Evolutionary conservation across 2,113 vertebrate genomes (phyloP).

Genomic region (Chionodraco myersi): DNA sequence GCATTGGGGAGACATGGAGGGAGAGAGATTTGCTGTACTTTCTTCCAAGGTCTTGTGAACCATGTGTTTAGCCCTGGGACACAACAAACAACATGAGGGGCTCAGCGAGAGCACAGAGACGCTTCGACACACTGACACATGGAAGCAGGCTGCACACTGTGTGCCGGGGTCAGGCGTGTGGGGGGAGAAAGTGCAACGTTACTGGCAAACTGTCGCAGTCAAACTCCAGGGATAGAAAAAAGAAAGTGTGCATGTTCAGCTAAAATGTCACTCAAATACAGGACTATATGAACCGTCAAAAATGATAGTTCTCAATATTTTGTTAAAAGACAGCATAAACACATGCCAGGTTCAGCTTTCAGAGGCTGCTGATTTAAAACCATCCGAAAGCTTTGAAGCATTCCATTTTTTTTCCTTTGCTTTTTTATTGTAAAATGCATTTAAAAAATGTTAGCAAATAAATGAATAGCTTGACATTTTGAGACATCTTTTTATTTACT

Average conservation of each 20-base stretch:
- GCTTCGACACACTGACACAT: constrained; percentile 33
- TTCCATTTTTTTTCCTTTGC: not conserved
- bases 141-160: constrained; percentile 48
- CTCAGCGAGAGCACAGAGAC: constrained; percentile 42
- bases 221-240: not conserved
- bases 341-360: not conserved
- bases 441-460: no score
- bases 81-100: constrained; percentile 52
- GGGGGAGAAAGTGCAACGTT: constrained; percentile 45
- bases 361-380: constrained; percentile 9
- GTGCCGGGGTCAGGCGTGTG: constrained; percentile 32
- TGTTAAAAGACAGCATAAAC: constrained; percentile 8
- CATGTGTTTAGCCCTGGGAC: constrained; percentile 71
- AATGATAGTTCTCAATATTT: constrained; percentile 20
- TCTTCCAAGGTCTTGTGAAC: constrained; percentile 57
- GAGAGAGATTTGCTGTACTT: constrained; percentile 60
- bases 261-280: not conserved
- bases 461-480: not conserved
- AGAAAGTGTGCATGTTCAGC: not conserved
- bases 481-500: not conserved
- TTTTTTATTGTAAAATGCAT: not conserved
- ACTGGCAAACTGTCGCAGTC: constrained; percentile 10
- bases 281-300: constrained; percentile 14
- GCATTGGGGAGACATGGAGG: constrained; percentile 7
- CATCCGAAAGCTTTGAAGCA: constrained; percentile 7